Conservation (phyloP, 30 jellyfish, hydroid and myxozoan genomes). For the Morbakka virulenta region DNA sequence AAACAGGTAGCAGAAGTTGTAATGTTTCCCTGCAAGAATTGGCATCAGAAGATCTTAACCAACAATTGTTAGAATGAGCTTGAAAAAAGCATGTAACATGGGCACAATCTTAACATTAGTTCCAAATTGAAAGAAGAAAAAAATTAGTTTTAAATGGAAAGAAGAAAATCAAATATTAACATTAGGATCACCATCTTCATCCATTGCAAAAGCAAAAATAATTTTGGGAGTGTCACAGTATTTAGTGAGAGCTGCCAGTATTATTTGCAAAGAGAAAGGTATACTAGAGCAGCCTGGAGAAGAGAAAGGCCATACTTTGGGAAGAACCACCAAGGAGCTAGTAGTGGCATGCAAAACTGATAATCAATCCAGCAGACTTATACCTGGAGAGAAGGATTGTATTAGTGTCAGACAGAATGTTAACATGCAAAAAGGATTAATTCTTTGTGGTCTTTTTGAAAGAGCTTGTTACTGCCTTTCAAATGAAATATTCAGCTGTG, state of each 20-base stretch:
- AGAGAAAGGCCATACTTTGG: not conserved
- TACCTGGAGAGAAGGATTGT: not conserved
- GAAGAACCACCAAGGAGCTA: not conserved
- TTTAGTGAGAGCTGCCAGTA: not conserved
- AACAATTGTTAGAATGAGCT: too few relatives aligned
- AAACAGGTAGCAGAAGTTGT: too few relatives aligned
- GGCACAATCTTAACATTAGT: too few relatives aligned
- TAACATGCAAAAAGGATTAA: not conserved
- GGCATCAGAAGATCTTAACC: too few relatives aligned
- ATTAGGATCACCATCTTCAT: not conserved
- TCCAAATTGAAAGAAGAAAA: not conserved
- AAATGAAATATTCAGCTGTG: not conserved
- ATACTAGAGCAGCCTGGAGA: not conserved
- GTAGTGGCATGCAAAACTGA: too few relatives aligned
- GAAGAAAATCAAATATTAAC: not conserved
- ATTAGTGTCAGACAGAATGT: not conserved
- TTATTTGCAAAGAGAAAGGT: not conserved
- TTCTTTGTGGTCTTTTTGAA: not conserved
- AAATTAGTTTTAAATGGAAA: not conserved
- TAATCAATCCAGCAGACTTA: not conserved
- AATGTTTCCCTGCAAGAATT: too few relatives aligned
- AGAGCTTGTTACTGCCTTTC: not conserved
- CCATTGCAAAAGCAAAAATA: not conserved
- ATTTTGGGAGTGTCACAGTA: not conserved
- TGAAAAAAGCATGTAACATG: too few relatives aligned